Base-by-base conservation (phyloP, 2,888 invertebrate genomes). In the Stenurella melanura region DNA sequence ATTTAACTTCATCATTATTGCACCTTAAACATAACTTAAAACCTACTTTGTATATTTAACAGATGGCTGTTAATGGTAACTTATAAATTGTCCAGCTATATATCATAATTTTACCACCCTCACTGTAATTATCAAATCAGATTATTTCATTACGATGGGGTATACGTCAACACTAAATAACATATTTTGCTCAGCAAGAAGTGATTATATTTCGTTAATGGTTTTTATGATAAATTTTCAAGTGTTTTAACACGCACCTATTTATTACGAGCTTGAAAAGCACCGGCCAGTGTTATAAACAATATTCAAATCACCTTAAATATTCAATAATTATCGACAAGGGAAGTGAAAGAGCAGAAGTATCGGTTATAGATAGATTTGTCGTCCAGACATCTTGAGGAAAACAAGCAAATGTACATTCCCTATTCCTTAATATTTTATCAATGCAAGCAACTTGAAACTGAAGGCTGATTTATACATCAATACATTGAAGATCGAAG, bases 271-370 rank as follows among this genome's bases (percentile, higher is more conserved):
- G 15, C 42, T 1, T 1, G 1, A 42, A 15, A 42, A 58, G 2
- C 10, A 1, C 11, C 26, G 38, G 18, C 15, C 17, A 42, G 17
- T 38, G 42, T 38, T 34, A 64, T 19, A 64, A 38, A 64, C 38
- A 64, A 42, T 42, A 38, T 64, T 64, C 19, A 38, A 64, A 38
- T 38, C 4, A n/a, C n/a, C n/a, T n/a, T n/a, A n/a, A 10, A 64
- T 7, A 38, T 64, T 64, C 19, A 19, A 19, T 10, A 42, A 64
- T 42, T 64, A 34, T 7, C 30, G 63, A 63, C 30, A 38, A 64
- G 38, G 17, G 34, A 18, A 4, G 38, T 64, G 12, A 64, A 42
- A 42, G 64, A 64, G 38, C 38, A 2, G 42, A 34, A 64, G 12
- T 19, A 64, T 64, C 38, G 18, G 38, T 64, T 64, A 64, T 42